A percentile compares a stretch with the other conserved stretches of the same genome.
Evolutionary conservation across 2,888 invertebrate genomes (phyloP).

Genomic region (Germaria angustata): DNA sequence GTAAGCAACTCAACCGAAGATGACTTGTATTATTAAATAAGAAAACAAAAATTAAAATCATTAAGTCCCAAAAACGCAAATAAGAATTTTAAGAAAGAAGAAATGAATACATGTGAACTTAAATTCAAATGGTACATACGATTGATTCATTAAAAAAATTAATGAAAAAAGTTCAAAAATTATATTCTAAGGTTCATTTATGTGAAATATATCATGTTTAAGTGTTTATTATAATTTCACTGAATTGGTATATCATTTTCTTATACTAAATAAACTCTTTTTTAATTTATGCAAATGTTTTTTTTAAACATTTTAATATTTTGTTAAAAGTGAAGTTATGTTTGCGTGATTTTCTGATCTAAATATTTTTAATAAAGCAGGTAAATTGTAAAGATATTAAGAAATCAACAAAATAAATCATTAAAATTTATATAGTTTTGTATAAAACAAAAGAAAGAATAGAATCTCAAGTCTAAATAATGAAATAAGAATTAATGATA

Average conservation of each 20-base stretch:
- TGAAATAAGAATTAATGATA: conserved; percentile 11
- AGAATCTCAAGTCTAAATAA: conserved; percentile 58
- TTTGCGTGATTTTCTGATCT: background rate
- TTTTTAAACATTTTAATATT: conserved; percentile 12
- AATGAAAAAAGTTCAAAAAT: background rate
- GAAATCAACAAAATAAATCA: conserved; percentile 42
- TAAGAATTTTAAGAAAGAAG: conserved; percentile 60
- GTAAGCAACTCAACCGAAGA: conserved; percentile 68
- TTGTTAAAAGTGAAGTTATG: conserved; percentile 8
- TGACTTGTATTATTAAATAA: conserved; percentile 69
- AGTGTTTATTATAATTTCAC: conserved; percentile 7
- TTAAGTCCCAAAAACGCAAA: conserved; percentile 44
- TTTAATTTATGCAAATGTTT: background rate
- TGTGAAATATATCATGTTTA: background rate
- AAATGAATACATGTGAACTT: conserved; percentile 7
- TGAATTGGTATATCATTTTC: background rate
- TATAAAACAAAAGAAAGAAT: conserved; percentile 52
- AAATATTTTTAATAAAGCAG: conserved; percentile 43
- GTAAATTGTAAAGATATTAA: conserved; percentile 41
- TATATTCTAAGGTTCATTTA: background rate
- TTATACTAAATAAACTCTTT: too few relatives aligned
- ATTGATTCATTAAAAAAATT: background rate
- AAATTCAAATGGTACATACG: conserved; percentile 33
- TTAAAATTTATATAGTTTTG: conserved; percentile 63
- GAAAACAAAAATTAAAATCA: conserved; percentile 49